These are phyloP conservation scores for Drosophila pseudotakahashii DNA, from an alignment of 2,888 invertebrate species.

Conservation along the genomic window DNA sequence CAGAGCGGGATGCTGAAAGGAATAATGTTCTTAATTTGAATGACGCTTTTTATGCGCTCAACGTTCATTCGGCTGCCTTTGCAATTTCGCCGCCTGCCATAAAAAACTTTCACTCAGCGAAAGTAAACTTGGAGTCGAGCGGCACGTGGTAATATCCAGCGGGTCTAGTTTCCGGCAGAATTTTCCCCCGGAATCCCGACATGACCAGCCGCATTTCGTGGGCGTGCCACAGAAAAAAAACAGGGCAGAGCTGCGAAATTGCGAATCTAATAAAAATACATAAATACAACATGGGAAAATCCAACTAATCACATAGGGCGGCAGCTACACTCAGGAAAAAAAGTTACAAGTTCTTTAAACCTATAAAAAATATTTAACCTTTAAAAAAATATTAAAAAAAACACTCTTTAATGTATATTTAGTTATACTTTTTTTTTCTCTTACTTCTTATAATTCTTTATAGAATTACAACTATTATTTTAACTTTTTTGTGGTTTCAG, in stretches of 20 bases:
- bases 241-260: conserved; percentile 51
- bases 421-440: no score
- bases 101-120: conserved; percentile 58
- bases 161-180: conserved; percentile 58
- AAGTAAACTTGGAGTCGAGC: conserved; percentile 57
- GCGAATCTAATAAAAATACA: conserved; percentile 62
- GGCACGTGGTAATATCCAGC: conserved; percentile 34
- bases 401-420: no score
- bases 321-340: conserved; percentile 5
- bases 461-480: no score
- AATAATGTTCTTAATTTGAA: conserved; percentile 72
- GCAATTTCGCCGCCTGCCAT: conserved; percentile 40
- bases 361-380: no score
- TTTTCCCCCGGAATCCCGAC: conserved; percentile 38
- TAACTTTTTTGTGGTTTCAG: no score
- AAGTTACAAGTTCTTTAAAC: no score
- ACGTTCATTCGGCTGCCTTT: conserved; percentile 49
- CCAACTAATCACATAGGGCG: conserved; percentile 30
- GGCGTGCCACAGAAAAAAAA: conserved; percentile 7
- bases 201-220: conserved; percentile 29
- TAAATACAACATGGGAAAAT: conserved; percentile 36
- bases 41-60: conserved; percentile 58
- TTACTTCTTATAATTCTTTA: no score
- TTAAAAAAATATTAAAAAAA: no score
- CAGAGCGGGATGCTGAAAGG: conserved; percentile 20